Conservation (phyloP, 2,888 invertebrate genomes). For the Parnassius mnemosyne region DNA sequence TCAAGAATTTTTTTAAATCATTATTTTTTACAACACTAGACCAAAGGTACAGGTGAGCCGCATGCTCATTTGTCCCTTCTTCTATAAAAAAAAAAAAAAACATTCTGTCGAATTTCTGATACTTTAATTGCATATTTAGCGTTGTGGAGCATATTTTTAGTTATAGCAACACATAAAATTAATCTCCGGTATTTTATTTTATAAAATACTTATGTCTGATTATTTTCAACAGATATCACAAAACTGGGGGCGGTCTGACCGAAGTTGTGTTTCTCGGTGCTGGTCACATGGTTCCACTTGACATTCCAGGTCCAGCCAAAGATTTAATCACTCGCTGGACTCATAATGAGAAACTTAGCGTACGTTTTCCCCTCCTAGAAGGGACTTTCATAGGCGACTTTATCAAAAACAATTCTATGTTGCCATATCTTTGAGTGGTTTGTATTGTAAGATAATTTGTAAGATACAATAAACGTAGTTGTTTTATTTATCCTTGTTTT, state of each 20-base stretch:
- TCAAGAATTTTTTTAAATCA: no score
- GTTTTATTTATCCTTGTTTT: not conserved
- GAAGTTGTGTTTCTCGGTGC: slow-evolving; percentile 82
- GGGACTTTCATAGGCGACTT: slow-evolving; percentile 32
- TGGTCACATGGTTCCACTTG: slow-evolving; percentile 83
- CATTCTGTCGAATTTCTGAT: no score
- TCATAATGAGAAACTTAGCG: slow-evolving; percentile 39
- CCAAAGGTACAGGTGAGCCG: no score
- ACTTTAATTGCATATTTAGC: no score
- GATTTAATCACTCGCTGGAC: slow-evolving; percentile 81
- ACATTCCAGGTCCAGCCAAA: slow-evolving; percentile 77
- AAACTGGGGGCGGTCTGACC: slow-evolving; percentile 74
- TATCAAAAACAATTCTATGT: slow-evolving; percentile 36
- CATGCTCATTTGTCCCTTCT: no score
- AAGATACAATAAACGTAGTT: no score
- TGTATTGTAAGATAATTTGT: no score
- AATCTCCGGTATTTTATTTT: no score
- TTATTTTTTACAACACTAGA: no score
- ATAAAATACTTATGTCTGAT: not conserved
- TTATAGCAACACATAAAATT: no score
- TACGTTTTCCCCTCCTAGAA: slow-evolving; percentile 28
- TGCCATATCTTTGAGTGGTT: slow-evolving; percentile 11
- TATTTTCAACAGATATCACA: slow-evolving; percentile 67
- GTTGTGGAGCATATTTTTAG: no score
- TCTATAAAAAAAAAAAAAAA: no score